Percentiles rank a stretch among this genome's conserved stretches.
These are phyloP conservation scores for Caracal caracal DNA, from an alignment of 2,113 vertebrate genomes.

Conservation along the genomic window DNA sequence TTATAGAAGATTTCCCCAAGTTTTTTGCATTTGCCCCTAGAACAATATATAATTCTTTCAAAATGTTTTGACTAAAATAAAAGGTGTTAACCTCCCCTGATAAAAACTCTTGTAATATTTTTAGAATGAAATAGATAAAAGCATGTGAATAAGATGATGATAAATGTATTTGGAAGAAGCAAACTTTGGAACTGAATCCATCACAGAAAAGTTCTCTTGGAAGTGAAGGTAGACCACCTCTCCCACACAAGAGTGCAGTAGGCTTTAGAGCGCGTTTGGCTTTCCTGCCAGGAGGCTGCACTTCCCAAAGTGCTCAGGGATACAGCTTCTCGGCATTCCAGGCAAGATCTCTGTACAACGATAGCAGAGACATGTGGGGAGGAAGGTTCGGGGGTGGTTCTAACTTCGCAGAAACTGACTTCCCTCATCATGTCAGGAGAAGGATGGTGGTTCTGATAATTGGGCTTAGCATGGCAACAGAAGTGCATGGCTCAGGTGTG, in stretches of 20 bases:
- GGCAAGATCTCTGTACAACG: background rate
- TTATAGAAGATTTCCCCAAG: background rate
- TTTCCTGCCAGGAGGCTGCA: background rate
- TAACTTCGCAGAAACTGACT: background rate
- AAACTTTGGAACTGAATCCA: background rate
- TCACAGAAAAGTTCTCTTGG: background rate
- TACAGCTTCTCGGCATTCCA: background rate
- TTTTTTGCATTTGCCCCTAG: background rate
- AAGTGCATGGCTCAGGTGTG: accelerated
- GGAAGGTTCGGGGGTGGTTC: background rate
- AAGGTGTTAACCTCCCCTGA: background rate
- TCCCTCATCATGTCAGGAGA: background rate
- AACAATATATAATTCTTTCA: background rate
- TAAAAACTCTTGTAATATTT: background rate
- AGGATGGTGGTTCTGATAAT: background rate
- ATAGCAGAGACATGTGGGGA: background rate
- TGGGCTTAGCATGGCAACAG: too few relatives aligned
- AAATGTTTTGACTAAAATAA: background rate
- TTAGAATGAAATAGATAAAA: background rate
- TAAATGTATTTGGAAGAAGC: background rate
- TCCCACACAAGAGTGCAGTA: background rate
- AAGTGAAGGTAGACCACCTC: background rate
- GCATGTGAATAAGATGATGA: background rate
- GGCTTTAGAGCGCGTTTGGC: background rate
- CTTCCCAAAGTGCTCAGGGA: background rate